Percentiles rank a stretch among this genome's conserved stretches.
Conservation (phyloP, 1,140 invertebrate species). For the Nebria ingens region DNA sequence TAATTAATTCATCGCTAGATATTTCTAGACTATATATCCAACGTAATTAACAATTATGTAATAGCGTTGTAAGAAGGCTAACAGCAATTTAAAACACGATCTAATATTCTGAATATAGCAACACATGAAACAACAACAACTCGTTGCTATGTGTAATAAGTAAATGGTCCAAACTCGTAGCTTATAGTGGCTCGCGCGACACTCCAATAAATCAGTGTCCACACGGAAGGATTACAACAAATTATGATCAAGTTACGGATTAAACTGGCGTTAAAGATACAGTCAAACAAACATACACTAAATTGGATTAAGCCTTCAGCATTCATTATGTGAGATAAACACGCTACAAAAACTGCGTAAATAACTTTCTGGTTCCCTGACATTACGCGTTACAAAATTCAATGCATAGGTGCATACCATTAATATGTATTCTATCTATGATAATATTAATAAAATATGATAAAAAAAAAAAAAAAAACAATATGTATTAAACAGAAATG, state of each 20-base stretch:
- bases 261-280: neutral
- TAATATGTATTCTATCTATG: neutral
- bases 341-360: constrained; percentile 2
- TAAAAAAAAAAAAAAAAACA: neutral
- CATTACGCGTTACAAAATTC: neutral
- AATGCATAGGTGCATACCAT: neutral
- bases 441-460: neutral
- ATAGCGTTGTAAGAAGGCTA: too few relatives aligned
- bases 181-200: too few relatives aligned
- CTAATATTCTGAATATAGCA: too few relatives aligned
- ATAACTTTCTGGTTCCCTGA: neutral
- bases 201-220: neutral
- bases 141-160: too few relatives aligned
- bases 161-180: too few relatives aligned
- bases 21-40: too few relatives aligned
- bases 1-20: too few relatives aligned
- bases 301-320: neutral
- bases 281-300: constrained; percentile 5
- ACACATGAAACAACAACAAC: too few relatives aligned
- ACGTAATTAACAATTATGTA: too few relatives aligned
- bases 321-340: constrained; percentile 4
- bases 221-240: neutral
- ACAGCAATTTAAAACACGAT: too few relatives aligned
- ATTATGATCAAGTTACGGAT: constrained; percentile 8
- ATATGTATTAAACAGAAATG: too few relatives aligned